phyloP scores from a whole-genome alignment of 2,797 vertebrate genomes.

The Clarias platycephalus region DNA sequence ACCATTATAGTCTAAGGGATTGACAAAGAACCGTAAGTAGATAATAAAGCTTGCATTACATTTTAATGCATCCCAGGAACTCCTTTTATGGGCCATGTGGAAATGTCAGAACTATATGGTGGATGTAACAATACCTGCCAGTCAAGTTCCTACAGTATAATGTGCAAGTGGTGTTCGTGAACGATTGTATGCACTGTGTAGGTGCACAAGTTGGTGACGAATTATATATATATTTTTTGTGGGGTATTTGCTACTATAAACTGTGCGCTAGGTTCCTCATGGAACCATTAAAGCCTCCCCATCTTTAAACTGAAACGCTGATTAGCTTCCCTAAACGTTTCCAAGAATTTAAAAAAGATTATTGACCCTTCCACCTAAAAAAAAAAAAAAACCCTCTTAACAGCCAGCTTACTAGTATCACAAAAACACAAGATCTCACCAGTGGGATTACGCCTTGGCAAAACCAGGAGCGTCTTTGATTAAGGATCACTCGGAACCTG shows the following conservation, averaged over 20 bases:
- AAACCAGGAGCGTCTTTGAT: conserved; percentile 76
- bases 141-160: too few species aligned
- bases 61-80: background rate
- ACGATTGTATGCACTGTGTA: too few species aligned
- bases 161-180: too few species aligned
- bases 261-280: background rate
- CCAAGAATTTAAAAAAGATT: conserved; percentile 15
- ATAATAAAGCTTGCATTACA: background rate
- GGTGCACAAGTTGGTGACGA: too few species aligned
- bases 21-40: background rate
- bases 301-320: background rate
- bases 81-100: too few species aligned
- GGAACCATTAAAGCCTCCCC: background rate
- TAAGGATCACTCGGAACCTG: conserved; percentile 66
- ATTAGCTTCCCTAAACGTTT: background rate
- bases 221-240: too few species aligned
- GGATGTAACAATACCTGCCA: too few species aligned
- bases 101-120: too few species aligned
- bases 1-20: background rate
- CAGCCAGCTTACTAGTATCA: conserved; percentile 57
- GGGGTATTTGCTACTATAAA: background rate
- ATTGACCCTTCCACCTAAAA: background rate
- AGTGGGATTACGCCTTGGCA: conserved; percentile 57
- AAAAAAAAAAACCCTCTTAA: conserved; percentile 14
- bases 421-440: conserved; percentile 67